Evolutionary conservation across 2,113 vertebrate genomes (phyloP).

Genomic region (Varanus komodoensis): DNA sequence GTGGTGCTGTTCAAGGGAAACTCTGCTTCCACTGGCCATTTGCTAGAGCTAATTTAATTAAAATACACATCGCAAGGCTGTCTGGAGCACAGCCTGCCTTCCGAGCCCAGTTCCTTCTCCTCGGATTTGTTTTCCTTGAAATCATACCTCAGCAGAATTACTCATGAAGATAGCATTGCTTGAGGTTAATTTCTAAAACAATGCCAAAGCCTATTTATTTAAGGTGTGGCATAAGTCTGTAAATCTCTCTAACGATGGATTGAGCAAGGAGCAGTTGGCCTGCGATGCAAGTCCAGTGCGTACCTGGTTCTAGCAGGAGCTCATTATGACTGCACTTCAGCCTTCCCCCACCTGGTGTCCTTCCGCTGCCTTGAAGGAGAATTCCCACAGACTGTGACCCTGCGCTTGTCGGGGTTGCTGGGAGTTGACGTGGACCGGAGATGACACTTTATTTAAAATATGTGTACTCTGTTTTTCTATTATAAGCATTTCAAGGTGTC

Average conservation of each 20-base stretch:
- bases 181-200: constrained; percentile 49
- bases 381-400: too few relatives aligned
- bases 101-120: background rate
- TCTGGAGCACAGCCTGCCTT: background rate
- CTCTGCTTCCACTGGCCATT: background rate
- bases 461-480: background rate
- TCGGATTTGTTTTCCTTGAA: background rate
- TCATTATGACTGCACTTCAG: background rate
- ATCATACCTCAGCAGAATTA: constrained; percentile 48
- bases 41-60: background rate
- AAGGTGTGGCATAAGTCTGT: constrained; percentile 11
- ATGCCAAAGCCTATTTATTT: constrained; percentile 53
- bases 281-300: constrained; percentile 50
- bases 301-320: background rate
- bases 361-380: too few relatives aligned
- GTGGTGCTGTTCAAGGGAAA: background rate
- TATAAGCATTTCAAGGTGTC: background rate
- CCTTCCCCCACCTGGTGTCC: too few relatives aligned
- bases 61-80: background rate
- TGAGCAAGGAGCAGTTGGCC: constrained; percentile 45
- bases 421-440: too few relatives aligned
- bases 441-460: background rate
- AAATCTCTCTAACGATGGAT: constrained; percentile 37
- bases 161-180: constrained; percentile 10
- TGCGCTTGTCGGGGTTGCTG: too few relatives aligned